Conservation (phyloP, 2,797 vertebrate genomes). For the Rousettus madagascariensis region DNA sequence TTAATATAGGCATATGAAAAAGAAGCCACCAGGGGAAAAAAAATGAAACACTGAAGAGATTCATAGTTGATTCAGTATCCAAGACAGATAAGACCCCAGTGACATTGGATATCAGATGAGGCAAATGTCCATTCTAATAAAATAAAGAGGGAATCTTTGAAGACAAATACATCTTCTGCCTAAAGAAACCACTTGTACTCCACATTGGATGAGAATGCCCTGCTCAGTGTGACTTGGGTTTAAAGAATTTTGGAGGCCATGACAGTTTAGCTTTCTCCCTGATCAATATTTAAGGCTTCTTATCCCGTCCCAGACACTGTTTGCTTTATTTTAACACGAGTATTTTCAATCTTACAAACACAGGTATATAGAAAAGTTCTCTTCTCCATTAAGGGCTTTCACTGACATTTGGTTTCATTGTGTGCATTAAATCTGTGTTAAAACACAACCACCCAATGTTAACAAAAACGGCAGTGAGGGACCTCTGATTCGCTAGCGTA, state of each 20-base stretch:
- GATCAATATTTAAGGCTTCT: slow-evolving; percentile 44
- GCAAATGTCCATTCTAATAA: not conserved
- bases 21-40: not conserved
- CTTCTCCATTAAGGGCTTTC: slow-evolving; percentile 59
- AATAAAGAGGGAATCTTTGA: not conserved
- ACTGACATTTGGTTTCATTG: slow-evolving; percentile 58
- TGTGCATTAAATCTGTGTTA: slow-evolving; percentile 71
- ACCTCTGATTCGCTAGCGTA: slow-evolving; percentile 58
- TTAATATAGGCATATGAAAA: not conserved
- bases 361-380: not conserved
- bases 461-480: slow-evolving; percentile 64
- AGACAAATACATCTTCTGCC: not conserved
- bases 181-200: slow-evolving; percentile 27
- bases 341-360: slow-evolving; percentile 47
- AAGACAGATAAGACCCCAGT: not conserved
- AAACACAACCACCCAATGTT: slow-evolving; percentile 51
- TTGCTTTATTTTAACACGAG: slow-evolving; percentile 67
- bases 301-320: slow-evolving; percentile 29
- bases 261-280: slow-evolving; percentile 65
- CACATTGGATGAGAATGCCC: slow-evolving; percentile 56
- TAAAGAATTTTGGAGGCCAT: slow-evolving; percentile 69
- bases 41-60: not conserved
- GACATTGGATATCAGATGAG: not conserved
- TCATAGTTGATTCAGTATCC: not conserved
- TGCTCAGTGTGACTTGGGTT: slow-evolving; percentile 66